Percentiles rank a stretch among this genome's conserved stretches.
These are phyloP conservation scores for Scyliorhinus canicula DNA, from an alignment of 2,797 vertebrate species.

Conservation along the genomic window DNA sequence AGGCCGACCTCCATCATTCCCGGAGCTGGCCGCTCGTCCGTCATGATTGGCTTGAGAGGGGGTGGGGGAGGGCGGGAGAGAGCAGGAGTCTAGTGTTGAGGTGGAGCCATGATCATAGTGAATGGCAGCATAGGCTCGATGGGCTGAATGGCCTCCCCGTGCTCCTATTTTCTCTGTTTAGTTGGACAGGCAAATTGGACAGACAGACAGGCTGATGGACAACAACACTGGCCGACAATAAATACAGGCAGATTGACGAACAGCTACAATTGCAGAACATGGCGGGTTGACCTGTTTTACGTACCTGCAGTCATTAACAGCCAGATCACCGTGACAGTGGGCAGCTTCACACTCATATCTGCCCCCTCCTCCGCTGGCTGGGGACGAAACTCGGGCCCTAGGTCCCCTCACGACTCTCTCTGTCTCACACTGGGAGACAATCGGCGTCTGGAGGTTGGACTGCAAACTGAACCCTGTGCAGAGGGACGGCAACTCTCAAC, in stretches of 20 bases:
- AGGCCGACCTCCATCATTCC: no score
- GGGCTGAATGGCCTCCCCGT: no score
- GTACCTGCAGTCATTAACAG: neutral
- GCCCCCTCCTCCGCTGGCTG: neutral
- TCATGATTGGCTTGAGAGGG: no score
- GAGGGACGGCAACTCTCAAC: neutral
- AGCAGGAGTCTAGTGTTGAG: no score
- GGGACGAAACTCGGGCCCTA: neutral
- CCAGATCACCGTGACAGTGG: neutral
- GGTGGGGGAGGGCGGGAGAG: no score
- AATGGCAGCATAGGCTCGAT: no score
- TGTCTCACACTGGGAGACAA: neutral
- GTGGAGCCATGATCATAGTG: no score
- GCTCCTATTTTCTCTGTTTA: no score
- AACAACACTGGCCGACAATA: no score
- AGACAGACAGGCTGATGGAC: neutral
- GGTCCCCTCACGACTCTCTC: no score
- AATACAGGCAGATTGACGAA: neutral
- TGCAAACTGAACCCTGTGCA: neutral
- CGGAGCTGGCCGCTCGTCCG: no score
- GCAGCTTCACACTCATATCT: neutral
- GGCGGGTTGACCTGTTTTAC: neutral
- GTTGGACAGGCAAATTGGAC: neutral
- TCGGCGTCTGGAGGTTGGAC: neutral
- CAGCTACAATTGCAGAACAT: no score